Evolutionary conservation across 2,888 invertebrate species (phyloP).

Genomic region (Sinohyriopsis cumingii): DNA sequence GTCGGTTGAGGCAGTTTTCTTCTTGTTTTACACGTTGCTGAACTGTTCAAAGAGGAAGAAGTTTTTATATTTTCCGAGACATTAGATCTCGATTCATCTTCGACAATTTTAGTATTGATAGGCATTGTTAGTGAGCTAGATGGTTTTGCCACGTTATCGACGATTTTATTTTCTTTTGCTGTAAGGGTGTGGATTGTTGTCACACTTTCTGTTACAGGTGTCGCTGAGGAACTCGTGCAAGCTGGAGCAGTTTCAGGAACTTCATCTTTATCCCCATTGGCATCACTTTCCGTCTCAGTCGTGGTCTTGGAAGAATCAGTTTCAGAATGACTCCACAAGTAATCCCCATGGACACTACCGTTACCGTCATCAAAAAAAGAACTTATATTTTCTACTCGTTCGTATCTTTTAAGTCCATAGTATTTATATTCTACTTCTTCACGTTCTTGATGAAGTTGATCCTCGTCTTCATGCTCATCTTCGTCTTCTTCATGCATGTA

Average conservation of each 20-base stretch:
- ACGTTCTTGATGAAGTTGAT: conserved; percentile 28
- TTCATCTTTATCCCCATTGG: too few relatives aligned
- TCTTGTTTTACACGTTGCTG: conserved; percentile 42
- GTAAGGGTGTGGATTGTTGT: background rate
- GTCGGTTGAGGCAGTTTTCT: conserved; percentile 61
- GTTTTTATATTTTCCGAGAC: too few relatives aligned
- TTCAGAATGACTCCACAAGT: background rate
- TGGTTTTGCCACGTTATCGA: too few relatives aligned
- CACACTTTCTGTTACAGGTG: too few relatives aligned
- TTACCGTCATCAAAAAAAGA: conserved; percentile 15
- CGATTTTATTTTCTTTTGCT: conserved; percentile 16
- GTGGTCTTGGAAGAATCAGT: too few relatives aligned
- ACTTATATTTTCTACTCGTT: conserved; percentile 67
- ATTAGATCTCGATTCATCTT: too few relatives aligned
- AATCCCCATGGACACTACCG: conserved; percentile 1
- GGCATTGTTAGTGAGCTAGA: too few relatives aligned
- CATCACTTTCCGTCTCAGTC: too few relatives aligned
- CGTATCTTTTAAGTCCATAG: conserved; percentile 60
- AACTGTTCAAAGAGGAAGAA: background rate
- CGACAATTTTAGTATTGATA: too few relatives aligned
- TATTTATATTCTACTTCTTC: conserved; percentile 40
- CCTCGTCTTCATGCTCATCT: conserved; percentile 36
- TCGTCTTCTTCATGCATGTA: conserved; percentile 43
- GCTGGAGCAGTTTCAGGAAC: too few relatives aligned
- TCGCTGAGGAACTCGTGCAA: too few relatives aligned